Evolutionary conservation across 2,888 invertebrate genomes (phyloP).

Genomic region (Spatulosminthurus flaviceps): DNA sequence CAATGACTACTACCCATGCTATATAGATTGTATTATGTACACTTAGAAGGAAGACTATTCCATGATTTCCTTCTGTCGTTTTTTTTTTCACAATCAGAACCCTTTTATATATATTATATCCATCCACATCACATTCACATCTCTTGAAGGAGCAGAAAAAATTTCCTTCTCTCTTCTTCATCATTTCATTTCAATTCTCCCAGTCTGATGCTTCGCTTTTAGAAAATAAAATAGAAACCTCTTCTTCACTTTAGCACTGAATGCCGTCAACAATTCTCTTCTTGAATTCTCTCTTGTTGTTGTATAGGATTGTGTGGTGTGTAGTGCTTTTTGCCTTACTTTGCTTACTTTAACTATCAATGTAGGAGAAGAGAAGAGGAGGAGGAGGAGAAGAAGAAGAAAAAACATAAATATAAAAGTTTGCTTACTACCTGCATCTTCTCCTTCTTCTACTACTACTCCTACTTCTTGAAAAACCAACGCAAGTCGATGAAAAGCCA

Average conservation of each 20-base stretch:
- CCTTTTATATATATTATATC: constrained; percentile 46
- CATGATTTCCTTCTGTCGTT: constrained; percentile 44
- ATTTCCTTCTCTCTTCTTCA: constrained; percentile 49
- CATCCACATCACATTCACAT: constrained; percentile 46
- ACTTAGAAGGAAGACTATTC: constrained; percentile 39
- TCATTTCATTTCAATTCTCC: constrained; percentile 51
- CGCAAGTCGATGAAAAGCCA: constrained; percentile 25
- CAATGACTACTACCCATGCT: constrained; percentile 41
- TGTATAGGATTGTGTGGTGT: constrained; percentile 46
- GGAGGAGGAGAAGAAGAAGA: too few relatives aligned
- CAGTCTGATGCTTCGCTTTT: constrained; percentile 49
- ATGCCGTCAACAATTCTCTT: constrained; percentile 50
- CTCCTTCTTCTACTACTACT: too few relatives aligned
- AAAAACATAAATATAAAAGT: constrained; percentile 45
- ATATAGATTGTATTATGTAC: constrained; percentile 37
- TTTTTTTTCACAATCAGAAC: constrained; percentile 41
- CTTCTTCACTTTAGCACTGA: constrained; percentile 49
- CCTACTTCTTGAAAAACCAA: too few relatives aligned
- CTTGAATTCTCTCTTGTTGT: constrained; percentile 44
- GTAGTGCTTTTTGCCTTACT: constrained; percentile 45
- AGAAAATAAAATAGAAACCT: constrained; percentile 50
- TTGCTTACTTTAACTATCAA: constrained; percentile 40
- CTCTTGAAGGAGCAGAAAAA: constrained; percentile 42
- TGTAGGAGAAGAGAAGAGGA: too few relatives aligned
- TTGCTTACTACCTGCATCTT: constrained; percentile 28